Base-by-base conservation (phyloP, 2,797 vertebrate species). In the Sebastes matsubarae region DNA sequence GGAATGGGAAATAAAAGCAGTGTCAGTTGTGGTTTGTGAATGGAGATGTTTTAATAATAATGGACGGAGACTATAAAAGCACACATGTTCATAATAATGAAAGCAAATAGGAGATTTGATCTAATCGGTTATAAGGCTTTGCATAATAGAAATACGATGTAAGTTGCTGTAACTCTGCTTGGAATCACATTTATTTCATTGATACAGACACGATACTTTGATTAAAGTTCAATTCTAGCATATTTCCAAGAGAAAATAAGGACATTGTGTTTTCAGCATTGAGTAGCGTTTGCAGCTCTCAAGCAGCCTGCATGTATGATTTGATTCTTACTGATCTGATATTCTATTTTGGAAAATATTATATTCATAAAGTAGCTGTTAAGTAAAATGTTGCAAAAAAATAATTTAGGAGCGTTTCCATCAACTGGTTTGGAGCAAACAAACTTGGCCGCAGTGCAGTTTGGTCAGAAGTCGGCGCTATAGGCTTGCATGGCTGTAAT, bases 1-100 rank as follows among this genome's bases (percentile, higher is more conserved):
- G 60, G 72, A 27, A 22, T 1, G 36, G 42, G 54, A 63, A 76
- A 78, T 64, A 71, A 79, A 85, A 77, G 66, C 18, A 11, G 58
- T 24, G 74, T 79, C 77, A 77, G 78, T 79, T 85, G 71, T 69
- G 79, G 79, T 89, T 86, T 77, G 79, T 83, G 32, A 75, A 87
- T 88, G 68, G 83, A 87, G 82, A 83, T 75, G 57, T 80, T 50
- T 68, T 8, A 46, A 27, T 59, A 68, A 68, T 70, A 68, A 68
- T 72, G 61, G 71, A 76, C 8, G 57, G 38, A 75, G 79, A 68
- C 29, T 52, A 68, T 30, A 54, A 81, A 54, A 42, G 52, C 61
- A 9, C 46, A 50, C 46, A 50, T 50, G 46, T 50, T 50, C 46
- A 50, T 50, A 50, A 20, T 50, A 25, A 52, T 5, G 5, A 60